Base-by-base conservation (phyloP, 2,888 invertebrate genomes). In the Archips crataeganus region DNA sequence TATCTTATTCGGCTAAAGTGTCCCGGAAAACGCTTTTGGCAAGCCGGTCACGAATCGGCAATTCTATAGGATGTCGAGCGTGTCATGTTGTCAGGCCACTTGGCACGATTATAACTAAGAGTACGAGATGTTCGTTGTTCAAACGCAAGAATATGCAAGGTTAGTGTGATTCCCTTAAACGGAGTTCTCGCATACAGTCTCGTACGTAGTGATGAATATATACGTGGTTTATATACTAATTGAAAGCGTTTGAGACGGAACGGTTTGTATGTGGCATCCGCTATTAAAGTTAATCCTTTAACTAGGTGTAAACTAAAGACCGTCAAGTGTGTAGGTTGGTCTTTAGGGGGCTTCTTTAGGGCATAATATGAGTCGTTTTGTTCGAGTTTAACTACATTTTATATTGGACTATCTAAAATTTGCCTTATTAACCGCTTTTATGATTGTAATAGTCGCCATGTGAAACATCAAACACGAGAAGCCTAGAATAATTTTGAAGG, bases 41-140 rank as follows among this genome's bases (percentile, higher is more conserved):
- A 74, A 45, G 6, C 74, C 69, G 65, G 74, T 74, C 74, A 74
- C 69, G 74, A 70, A 69, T 47, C 74, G 69, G 69, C 74, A 74
- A 74, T 74, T 74, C 74, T 74, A 74, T 74, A 54, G 65, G 64
- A 61, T 51, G 69, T 70, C 65, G 64, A 69, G 73, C 69, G 73
- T 69, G 64, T 64, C 69, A 65, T 74, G 73, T 69, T 64, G 69
- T 64, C 73, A 64, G 64, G 60, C 59, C 73, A 69, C 60, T 69
- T 73, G 39, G 64, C 51, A 42, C 69, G 60, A 74, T 74, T 69
- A 74, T 74, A 63, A 60, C 68, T 68, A 47, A 61, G 49, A 60
- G 51, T 39, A 51, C 49, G 57, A n/a, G 60, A 60, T 60, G 60
- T 32, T 66, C 51, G 71, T 49, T 65, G 65, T 71, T 65, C 47